These are phyloP conservation scores for Erebia epiphron DNA, from an alignment of 2,888 invertebrate species.

Conservation along the genomic window DNA sequence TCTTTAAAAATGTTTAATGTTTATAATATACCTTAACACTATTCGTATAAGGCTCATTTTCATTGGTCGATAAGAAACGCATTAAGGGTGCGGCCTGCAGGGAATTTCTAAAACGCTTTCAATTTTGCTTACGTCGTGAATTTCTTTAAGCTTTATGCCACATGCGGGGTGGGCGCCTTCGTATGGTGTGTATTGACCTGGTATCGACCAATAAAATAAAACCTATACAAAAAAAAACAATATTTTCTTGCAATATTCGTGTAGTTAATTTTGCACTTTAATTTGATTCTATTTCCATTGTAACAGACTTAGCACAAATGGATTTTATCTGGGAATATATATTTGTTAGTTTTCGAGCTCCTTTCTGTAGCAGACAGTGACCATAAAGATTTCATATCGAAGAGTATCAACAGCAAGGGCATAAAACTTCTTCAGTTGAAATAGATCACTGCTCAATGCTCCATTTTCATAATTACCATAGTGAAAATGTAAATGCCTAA, in stretches of 20 bases:
- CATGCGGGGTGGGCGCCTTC: too few species aligned
- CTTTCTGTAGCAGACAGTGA: not conserved
- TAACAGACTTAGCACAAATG: not conserved
- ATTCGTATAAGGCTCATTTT: not conserved
- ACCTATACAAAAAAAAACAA: not conserved
- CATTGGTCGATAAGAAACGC: not conserved
- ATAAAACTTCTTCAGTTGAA: not conserved
- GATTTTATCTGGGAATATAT: not conserved
- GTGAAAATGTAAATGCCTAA: too few species aligned
- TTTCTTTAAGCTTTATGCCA: too few species aligned
- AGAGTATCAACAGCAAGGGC: not conserved
- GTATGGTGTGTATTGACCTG: too few species aligned
- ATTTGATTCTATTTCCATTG: not conserved
- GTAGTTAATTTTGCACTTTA: not conserved
- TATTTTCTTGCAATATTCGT: not conserved
- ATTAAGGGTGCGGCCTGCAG: too few species aligned
- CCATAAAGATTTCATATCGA: not conserved
- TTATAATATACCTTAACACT: not conserved
- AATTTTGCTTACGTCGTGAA: too few species aligned
- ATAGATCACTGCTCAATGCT: too few species aligned
- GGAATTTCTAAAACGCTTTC: too few species aligned
- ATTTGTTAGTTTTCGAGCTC: not conserved
- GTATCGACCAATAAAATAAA: too few species aligned
- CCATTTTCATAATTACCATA: too few species aligned
- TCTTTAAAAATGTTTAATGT: not conserved